A percentile compares a stretch with the other conserved stretches of the same genome.
These are phyloP conservation scores for Danaus plexippus DNA, from an alignment of 1,140 invertebrate genomes.

Conservation along the genomic window DNA sequence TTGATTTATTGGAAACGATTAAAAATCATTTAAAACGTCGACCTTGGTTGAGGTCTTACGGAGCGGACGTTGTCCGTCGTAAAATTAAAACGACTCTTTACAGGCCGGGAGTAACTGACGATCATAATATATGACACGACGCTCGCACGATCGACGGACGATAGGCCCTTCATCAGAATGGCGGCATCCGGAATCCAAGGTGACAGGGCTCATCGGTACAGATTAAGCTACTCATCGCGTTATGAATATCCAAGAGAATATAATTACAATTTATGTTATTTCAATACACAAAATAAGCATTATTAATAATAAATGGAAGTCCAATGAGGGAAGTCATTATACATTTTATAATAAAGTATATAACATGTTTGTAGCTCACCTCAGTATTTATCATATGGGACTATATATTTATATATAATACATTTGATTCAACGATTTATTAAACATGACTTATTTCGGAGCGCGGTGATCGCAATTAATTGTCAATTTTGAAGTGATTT, in stretches of 20 bases:
- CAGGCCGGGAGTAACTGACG: constrained; percentile 50
- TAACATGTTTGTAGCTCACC: no score
- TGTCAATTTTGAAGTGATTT: constrained; percentile 13
- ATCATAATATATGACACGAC: constrained; percentile 60
- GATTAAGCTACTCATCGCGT: constrained; percentile 34
- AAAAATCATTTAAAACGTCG: constrained; percentile 35
- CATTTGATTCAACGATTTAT: no score
- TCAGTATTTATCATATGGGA: no score
- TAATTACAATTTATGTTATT: no score
- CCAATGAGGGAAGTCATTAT: no score
- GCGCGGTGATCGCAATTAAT: no score
- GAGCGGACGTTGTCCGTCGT: constrained; percentile 60
- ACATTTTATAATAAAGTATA: no score
- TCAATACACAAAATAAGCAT: no score
- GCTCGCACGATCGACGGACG: constrained; percentile 64
- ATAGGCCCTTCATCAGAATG: constrained; percentile 58
- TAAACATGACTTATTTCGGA: no score
- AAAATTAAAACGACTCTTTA: constrained; percentile 61
- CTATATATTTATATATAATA: no score
- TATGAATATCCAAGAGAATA: no score
- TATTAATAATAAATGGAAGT: no score
- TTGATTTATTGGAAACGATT: constrained; percentile 33
- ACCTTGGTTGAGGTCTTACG: constrained; percentile 54
- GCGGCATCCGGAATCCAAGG: constrained; percentile 66
- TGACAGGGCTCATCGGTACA: constrained; percentile 62